These are phyloP conservation scores for Cephalopholis sonnerati DNA, from an alignment of 2,113 vertebrate species.

Conservation along the genomic window DNA sequence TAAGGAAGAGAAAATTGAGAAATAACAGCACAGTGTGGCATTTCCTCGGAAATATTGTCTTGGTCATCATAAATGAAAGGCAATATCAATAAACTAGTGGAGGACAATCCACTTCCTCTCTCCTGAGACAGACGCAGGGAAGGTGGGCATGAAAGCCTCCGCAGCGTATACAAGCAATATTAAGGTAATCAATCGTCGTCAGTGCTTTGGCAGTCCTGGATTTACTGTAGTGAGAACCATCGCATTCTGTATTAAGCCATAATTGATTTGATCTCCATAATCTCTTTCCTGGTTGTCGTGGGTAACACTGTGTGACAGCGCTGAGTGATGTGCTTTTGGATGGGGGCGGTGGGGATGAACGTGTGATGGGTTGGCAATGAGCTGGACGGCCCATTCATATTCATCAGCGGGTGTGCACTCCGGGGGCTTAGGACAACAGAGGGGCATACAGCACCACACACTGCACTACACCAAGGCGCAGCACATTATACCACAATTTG, in stretches of 20 bases:
- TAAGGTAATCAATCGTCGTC: conserved; percentile 85
- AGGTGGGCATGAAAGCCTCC: conserved; percentile 57
- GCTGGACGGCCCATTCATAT: conserved; percentile 73
- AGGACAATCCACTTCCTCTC: conserved; percentile 71
- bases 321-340: conserved; percentile 83
- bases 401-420: conserved; percentile 60
- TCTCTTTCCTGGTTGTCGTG: conserved; percentile 83
- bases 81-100: conserved; percentile 73
- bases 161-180: conserved; percentile 78
- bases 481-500: conserved; percentile 20
- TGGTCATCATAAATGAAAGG: conserved; percentile 72
- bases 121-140: conserved; percentile 55
- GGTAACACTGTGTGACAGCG: conserved; percentile 85
- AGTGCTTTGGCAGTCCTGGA: conserved; percentile 78
- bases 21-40: conserved; percentile 44
- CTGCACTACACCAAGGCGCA: conserved; percentile 17
- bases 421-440: conserved; percentile 59
- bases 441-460: conserved; percentile 14
- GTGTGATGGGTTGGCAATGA: conserved; percentile 77
- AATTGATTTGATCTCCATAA: conserved; percentile 89
- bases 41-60: conserved; percentile 56
- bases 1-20: conserved; percentile 40
- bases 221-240: conserved; percentile 81
- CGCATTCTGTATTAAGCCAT: conserved; percentile 84
- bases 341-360: conserved; percentile 44